phyloP scores from a whole-genome alignment of 2,888 invertebrate genomes.

The Heliconius cydno region DNA sequence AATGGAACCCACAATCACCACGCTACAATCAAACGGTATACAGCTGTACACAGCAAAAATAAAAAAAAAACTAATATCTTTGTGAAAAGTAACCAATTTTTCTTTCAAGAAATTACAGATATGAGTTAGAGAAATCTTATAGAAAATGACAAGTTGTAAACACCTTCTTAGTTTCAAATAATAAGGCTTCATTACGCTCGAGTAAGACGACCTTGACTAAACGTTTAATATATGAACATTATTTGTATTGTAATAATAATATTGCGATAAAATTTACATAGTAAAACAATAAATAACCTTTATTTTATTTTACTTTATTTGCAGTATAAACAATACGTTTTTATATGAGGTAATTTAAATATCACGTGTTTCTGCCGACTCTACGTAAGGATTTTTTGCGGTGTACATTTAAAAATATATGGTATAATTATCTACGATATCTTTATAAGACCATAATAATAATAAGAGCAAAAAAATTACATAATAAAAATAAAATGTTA shows the following conservation, averaged over 20 bases:
- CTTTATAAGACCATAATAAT: neutral
- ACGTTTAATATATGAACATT: conserved; percentile 27
- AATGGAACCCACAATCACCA: no score
- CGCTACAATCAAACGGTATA: no score
- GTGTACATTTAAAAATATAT: neutral
- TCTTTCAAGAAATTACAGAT: neutral
- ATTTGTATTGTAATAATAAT: conserved; percentile 4
- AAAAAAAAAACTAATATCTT: no score
- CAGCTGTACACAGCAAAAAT: no score
- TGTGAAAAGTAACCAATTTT: no score
- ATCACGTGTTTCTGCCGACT: neutral
- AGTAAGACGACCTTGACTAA: conserved; percentile 36
- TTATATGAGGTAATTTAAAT: neutral
- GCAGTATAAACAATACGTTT: neutral
- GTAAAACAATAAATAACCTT: neutral
- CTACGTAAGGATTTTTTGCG: neutral
- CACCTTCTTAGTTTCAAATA: conserved; percentile 11
- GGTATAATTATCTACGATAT: neutral
- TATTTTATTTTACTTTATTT: neutral
- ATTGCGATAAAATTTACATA: neutral
- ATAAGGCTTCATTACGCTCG: conserved; percentile 21
- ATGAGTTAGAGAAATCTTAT: neutral
- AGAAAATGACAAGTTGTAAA: neutral
- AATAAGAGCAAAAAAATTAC: neutral
- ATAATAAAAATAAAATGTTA: neutral